Evolutionary conservation across 2,113 vertebrate species (phyloP), one percentile per base, ranked within the genome.

Genomic region (Barnardius zonarius): DNA sequence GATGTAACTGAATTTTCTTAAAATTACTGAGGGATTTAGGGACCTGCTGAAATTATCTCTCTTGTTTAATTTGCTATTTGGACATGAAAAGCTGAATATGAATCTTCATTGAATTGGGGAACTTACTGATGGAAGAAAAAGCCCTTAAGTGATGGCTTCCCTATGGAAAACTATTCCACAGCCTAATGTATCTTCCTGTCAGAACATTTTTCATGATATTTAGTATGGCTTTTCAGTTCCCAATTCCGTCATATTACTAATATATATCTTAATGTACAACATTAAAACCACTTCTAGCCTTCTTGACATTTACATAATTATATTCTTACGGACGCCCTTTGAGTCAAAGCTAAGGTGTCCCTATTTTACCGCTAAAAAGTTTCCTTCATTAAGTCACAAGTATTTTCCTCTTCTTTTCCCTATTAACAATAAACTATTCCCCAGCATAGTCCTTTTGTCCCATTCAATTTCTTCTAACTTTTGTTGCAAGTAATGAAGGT

Each of bases 21-120:
- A 96, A 97, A 97, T 97, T 97, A 94, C 86, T 95, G 86, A 94
- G 96, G 95, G 95, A 94, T 17, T 96, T 86, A 31, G 95, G 41
- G 95, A 97, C 86, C 85, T 93, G 66, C 62, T 93, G 95, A 96
- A 96, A 95, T 95, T 94, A 86, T 91, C 77, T 93, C 87, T 86
- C 93, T 68, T 90, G 73, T 90, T 94, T 95, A 94, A 95, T 96
- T 96, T 96, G 88, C 83, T 70, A 94, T 94, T 96, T 96, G 86
- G 77, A 94, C 88, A 91, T 49, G 77, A 76, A 43, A 31, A 89
- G 39, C 22, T 89, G 88, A 93, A 88, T 96, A 84, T 92, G 92
- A 96, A 79, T 88, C 90, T 96, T 96, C 83, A 76, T 24, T 92
- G 93, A 91, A 79, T 2, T 79, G 69, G 4, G 66, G 73, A 96